phyloP scores from a whole-genome alignment of 2,797 vertebrate genomes.

The Garrulus glandarius region DNA sequence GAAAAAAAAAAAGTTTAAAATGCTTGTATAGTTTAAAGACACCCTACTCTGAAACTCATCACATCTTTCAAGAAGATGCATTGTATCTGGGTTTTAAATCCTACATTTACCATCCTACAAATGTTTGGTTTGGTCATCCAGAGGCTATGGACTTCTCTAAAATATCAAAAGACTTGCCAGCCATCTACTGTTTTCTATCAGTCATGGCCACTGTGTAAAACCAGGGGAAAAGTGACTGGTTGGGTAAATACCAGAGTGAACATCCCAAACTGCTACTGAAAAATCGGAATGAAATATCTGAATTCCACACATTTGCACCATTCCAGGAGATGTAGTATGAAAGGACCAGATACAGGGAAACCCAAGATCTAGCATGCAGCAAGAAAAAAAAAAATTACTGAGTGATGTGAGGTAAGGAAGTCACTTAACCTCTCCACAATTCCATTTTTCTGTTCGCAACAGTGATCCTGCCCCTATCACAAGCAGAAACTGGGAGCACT shows the following conservation, averaged over 20 bases:
- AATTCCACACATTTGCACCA: neutral
- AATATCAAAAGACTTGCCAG: neutral
- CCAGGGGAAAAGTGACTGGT: fast-evolving
- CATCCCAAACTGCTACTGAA: neutral
- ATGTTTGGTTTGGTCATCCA: neutral
- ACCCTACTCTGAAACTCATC: neutral
- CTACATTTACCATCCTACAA: neutral
- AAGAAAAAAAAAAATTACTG: neutral
- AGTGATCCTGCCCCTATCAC: neutral
- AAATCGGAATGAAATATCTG: neutral
- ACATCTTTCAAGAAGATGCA: neutral
- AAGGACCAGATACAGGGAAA: neutral
- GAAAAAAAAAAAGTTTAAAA: neutral
- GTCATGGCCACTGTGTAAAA: neutral
- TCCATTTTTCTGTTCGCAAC: neutral
- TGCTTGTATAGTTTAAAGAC: neutral
- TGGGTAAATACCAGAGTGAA: neutral
- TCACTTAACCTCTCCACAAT: neutral
- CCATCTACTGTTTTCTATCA: neutral
- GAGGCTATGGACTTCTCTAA: neutral
- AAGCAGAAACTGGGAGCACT: neutral
- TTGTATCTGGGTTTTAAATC: neutral
- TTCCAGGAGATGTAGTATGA: neutral
- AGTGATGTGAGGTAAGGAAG: neutral
- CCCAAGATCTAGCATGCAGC: neutral